Evolutionary conservation across 2,113 vertebrate genomes (phyloP).

Genomic region (Vulpes ferrilata): DNA sequence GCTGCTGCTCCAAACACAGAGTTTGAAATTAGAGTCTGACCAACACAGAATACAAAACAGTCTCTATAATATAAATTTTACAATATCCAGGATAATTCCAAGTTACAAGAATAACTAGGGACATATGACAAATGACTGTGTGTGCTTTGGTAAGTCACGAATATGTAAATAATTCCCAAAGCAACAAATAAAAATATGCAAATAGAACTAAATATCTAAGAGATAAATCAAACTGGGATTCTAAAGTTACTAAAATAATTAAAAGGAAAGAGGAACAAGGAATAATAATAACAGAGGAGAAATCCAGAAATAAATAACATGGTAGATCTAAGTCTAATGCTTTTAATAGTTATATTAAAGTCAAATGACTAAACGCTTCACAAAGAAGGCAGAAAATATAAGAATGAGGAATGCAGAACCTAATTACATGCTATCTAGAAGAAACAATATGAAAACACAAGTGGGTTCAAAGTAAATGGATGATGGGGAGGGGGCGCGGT

Average conservation of each 20-base stretch:
- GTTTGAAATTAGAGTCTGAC: background rate
- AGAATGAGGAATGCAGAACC: background rate
- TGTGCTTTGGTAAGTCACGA: background rate
- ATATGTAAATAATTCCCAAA: background rate
- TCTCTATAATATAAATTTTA: background rate
- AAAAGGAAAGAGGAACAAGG: background rate
- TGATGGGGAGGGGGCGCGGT: too few species aligned
- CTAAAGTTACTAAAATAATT: background rate
- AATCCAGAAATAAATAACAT: background rate
- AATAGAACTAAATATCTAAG: background rate
- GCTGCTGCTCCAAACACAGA: background rate
- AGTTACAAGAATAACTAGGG: background rate
- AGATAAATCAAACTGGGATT: background rate
- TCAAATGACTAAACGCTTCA: background rate
- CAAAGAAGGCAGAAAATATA: background rate
- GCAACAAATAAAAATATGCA: background rate
- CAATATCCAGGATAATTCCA: background rate
- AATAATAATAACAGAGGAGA: background rate
- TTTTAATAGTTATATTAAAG: background rate
- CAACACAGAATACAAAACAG: background rate
- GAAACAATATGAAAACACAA: background rate
- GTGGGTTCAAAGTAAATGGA: background rate
- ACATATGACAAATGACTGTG: background rate
- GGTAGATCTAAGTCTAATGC: background rate
- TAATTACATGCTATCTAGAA: background rate